Evolutionary conservation across 2,888 invertebrate genomes (phyloP), one percentile per base, ranked within the genome.

Genomic region (Dyspetes luteomarginatus): DNA sequence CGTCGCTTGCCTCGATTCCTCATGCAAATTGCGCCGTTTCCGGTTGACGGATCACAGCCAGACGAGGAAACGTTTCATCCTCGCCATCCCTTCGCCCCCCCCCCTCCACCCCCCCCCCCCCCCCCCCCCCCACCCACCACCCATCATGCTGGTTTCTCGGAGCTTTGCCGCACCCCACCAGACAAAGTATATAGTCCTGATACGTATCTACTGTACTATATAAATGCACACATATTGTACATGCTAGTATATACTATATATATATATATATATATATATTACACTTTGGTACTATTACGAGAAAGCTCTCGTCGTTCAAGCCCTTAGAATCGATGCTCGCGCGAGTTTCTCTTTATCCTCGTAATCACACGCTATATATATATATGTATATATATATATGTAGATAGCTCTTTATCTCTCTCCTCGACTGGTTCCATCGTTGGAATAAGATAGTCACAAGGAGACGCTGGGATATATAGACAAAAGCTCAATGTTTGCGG

Each of bases 21-120:
- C 88, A 88, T 88, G 88, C 88, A 89, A 89, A 89, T 88, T 89
- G 88, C 88, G 88, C 87, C 87, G 88, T 89, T 88, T 89, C 88
- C 88, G 88, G 84, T 86, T 89, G 88, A 87, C 88, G 87, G 88
- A 88, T 89, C 88, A 88, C 87, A 89, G 87, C 83, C 87, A 86
- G 86, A 88, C 86, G 84, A 84, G 87, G 85, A 87, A 82, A 86
- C 85, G 87, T 84, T 88, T 84, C 85, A 83, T 85, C 83, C 83
- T 82, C 83, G 78, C 77, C 60, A 41, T 60, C 56, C 60, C 60
- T 12, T 4, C 43, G 55, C 36, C 58, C 30, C 15, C 43, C 79
- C 77, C 60, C 41, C 64, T 60, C 60, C 60, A 15, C 4, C 43
- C 60, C 36, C 58, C 30, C 15, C 43, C 50, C 17, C 45, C 60